Percentiles rank a stretch among this genome's conserved stretches.
Evolutionary conservation across 1,140 invertebrate species (phyloP).

Genomic region (Patella vulgata): DNA sequence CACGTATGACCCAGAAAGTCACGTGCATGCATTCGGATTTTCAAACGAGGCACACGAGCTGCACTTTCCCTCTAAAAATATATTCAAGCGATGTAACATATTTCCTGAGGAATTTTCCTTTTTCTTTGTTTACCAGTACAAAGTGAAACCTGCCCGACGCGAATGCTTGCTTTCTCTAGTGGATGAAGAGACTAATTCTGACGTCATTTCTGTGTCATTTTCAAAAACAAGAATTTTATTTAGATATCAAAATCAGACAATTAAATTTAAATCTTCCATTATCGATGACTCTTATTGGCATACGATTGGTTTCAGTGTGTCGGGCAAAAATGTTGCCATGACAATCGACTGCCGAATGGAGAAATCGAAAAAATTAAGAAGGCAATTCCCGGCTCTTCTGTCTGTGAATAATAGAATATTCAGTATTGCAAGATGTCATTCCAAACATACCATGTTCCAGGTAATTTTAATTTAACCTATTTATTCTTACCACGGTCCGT

Average conservation of each 20-base stretch:
- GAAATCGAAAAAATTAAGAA: conserved; percentile 30
- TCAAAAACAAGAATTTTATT: conserved; percentile 46
- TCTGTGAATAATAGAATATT: conserved; percentile 43
- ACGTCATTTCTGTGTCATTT: conserved; percentile 43
- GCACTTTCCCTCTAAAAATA: conserved; percentile 32
- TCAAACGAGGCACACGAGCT: conserved; percentile 35
- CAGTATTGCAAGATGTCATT: conserved; percentile 44
- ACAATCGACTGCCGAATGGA: conserved; percentile 50
- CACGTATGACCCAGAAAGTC: conserved; percentile 46
- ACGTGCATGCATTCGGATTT: conserved; percentile 54
- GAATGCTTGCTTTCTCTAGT: conserved; percentile 49
- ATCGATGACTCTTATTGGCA: conserved; percentile 54
- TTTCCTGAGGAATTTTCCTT: conserved; percentile 62
- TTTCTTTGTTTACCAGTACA: conserved; percentile 52
- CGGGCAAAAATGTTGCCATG: conserved; percentile 43
- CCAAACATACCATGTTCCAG: conserved; percentile 37
- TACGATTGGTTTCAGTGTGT: conserved; percentile 55
- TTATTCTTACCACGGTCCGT: no score
- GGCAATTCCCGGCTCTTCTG: conserved; percentile 49
- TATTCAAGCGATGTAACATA: conserved; percentile 47
- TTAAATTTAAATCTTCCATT: conserved; percentile 43
- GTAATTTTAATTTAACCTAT: conserved; percentile 23
- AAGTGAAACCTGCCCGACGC: conserved; percentile 22
- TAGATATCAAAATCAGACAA: conserved; percentile 44
- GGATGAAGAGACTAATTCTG: conserved; percentile 17